These are phyloP conservation scores for Pseudopipra pipra DNA, from an alignment of 2,113 vertebrate species.

Conservation along the genomic window DNA sequence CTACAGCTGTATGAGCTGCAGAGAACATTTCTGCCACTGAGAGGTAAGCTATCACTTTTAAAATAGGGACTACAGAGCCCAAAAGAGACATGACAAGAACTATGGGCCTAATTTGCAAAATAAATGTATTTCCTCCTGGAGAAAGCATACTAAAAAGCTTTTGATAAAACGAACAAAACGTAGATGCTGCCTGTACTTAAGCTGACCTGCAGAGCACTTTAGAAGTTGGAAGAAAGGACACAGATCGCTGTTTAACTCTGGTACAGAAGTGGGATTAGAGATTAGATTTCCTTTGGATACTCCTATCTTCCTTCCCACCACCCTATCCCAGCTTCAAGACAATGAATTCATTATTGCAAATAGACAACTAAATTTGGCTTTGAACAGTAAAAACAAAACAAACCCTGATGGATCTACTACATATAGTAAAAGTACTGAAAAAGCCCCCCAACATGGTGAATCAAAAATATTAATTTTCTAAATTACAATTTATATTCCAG, in stretches of 20 bases:
- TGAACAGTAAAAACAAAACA: not conserved
- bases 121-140: not conserved
- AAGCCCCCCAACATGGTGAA: not conserved
- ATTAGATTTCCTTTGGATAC: not conserved
- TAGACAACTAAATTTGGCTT: not conserved
- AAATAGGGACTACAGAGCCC: not conserved
- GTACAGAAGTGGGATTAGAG: not conserved
- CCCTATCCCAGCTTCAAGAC: not conserved
- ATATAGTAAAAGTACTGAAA: not conserved
- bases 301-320: not conserved
- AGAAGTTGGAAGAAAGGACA: not conserved
- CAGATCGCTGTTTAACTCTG: not conserved
- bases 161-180: not conserved
- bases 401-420: not conserved
- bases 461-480: not conserved
- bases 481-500: not conserved
- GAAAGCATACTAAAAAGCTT: not conserved
- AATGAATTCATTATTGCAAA: not conserved
- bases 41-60: not conserved
- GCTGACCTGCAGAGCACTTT: not conserved
- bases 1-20: not conserved
- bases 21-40: not conserved
- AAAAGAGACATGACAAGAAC: not conserved
- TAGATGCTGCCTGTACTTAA: not conserved
- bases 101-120: not conserved